Evolutionary conservation across 2,888 invertebrate species (phyloP).

Genomic region (Agrypnus murinus): DNA sequence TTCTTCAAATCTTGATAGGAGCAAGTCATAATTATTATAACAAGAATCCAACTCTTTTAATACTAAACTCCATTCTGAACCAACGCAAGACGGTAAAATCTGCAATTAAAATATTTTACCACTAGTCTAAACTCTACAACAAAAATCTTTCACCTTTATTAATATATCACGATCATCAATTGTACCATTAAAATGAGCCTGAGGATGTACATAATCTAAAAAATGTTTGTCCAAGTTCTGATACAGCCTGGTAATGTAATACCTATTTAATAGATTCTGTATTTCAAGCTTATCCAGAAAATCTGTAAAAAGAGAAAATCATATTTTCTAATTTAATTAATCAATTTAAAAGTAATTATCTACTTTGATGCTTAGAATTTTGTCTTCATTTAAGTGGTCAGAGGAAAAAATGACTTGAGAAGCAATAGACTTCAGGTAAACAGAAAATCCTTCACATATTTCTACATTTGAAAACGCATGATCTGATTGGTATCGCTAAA

Average conservation of each 20-base stretch:
- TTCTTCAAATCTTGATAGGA: no score
- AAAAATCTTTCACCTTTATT: slow-evolving; percentile 56
- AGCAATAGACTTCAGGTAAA: no score
- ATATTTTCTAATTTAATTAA: background rate
- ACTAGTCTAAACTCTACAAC: slow-evolving; percentile 22
- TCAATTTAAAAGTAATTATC: no score
- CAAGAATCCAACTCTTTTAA: slow-evolving; percentile 56
- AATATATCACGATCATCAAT: slow-evolving; percentile 56
- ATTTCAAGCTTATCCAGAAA: slow-evolving; percentile 8
- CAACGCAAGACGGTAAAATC: slow-evolving; percentile 63
- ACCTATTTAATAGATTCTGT: slow-evolving; percentile 26
- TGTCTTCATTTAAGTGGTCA: no score
- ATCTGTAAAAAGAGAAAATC: slow-evolving; percentile 21
- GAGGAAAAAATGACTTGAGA: no score
- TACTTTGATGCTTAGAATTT: no score
- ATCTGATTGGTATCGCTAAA: no score
- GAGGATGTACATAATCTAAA: slow-evolving; percentile 50
- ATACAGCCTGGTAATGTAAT: slow-evolving; percentile 25
- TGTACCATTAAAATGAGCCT: slow-evolving; percentile 56
- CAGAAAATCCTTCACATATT: no score
- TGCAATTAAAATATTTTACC: slow-evolving; percentile 47
- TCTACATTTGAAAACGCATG: no score
- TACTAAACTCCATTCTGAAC: slow-evolving; percentile 64
- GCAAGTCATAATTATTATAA: slow-evolving; percentile 42
- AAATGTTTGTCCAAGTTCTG: slow-evolving; percentile 18